Evolutionary conservation across 2,113 vertebrate genomes (phyloP), one percentile per base, ranked within the genome.

Genomic region (Trematocara macrostoma): DNA sequence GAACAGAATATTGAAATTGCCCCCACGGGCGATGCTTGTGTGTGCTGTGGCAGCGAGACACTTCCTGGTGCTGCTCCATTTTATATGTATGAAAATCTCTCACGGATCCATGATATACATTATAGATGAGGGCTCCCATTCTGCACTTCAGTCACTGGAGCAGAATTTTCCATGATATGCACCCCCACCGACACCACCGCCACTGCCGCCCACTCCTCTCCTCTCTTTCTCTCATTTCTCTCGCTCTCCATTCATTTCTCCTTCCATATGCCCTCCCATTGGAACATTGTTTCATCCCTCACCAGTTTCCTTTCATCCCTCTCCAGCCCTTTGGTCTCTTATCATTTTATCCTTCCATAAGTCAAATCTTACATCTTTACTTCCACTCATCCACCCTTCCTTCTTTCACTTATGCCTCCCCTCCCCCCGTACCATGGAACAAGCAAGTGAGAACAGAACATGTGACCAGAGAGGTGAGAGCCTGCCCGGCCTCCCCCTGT

Each of bases 21-120:
- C 88, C 93, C 93, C 91, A 88, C 31, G 45, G 91, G 95, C 88
- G 47, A 85, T 91, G 87, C 71, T 87, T 18, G 80, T 85, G 89
- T 84, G 76, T 85, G 56, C 53, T 7, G 83, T 78, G 84, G 90
- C 81, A 90, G 84, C 29, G 79, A 95, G 91, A 92, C 94, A 93
- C 92, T 95, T 95, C 91, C 93, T 89, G 86, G 89, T 94, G 93
- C 90, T 89, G 90, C 89, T 94, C 88, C 84, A 92, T 95, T 95
- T 95, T 90, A 95, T 94, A 96, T 94, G 93, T 94, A 95, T 95
- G 94, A 88, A 95, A 95, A 96, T 95, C 90, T 95, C 93, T 91
- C 93, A 91, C 78, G 85, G 88, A 95, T 93, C 91, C 91, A 91
- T 91, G 87, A 90, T 95, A 93, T 96, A 93, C 95, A 96, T 96